Evolutionary conservation across 2,797 vertebrate genomes (phyloP), one percentile per base, ranked within the genome.

Genomic region (Melanogrammus aeglefinus): DNA sequence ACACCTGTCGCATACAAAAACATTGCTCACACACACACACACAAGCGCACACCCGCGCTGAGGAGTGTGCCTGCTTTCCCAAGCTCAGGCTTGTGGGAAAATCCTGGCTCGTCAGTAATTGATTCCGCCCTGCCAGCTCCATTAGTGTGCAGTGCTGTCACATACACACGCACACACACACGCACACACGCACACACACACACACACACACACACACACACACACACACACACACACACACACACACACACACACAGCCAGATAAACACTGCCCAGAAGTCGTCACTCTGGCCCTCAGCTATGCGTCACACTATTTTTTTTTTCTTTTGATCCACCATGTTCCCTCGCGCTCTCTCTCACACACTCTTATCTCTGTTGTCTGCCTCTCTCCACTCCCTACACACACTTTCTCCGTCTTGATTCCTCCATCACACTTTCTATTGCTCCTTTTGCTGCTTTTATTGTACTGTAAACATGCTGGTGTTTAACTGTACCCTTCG

Each of bases 41-140:
- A 74, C 73, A 74, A 18, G 27, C 73, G 44, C 73, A 74, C 36
- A 24, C 36, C 44, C 73, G 44, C 73, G 44, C 73, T 33, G 29
- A 73, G 92, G 92, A 81, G 92, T 91, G 87, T 92, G 94, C 91
- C 89, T 93, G 94, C 93, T 95, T 96, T 96, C 96, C 96, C 96
- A 96, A 95, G 95, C 92, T 93, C 90, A 80, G 91, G 94, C 94
- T 96, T 96, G 96, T 98, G 97, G 96, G 96, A 98, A 97, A 97
- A 95, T 97, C 95, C 94, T 95, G 91, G 94, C 91, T 95, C 96
- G 96, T 96, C 94, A 95, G 95, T 96, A 97, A 97, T 97, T 98
- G 96, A 98, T 97, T 97, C 96, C 96, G 96, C 96, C 94, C 96
- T 96, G 96, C 96, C 96, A 96, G 96, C 95, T 96, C 95, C 96